phyloP scores from a whole-genome alignment of 2,888 invertebrate genomes.

The Seira musarum region DNA sequence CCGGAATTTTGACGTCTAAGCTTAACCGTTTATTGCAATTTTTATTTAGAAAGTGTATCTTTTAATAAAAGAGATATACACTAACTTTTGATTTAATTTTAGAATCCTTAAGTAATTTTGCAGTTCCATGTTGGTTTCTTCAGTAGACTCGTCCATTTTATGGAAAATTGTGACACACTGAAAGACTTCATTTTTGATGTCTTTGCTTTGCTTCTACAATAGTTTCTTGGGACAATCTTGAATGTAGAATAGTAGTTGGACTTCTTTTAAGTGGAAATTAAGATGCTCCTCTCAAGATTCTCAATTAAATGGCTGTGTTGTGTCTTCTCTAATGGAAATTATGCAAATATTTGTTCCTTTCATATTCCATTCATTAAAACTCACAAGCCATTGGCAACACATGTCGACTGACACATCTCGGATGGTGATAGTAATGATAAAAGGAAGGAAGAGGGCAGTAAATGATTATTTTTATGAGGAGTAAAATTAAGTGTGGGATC shows the following conservation, averaged over 20 bases:
- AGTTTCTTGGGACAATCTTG: no score
- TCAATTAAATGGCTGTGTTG: background rate
- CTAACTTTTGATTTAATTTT: no score
- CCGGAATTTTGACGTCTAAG: no score
- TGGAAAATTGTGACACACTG: background rate
- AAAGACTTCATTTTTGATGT: no score
- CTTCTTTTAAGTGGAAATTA: no score
- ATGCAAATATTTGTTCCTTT: background rate
- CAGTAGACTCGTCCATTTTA: background rate
- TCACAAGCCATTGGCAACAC: background rate
- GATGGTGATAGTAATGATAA: background rate
- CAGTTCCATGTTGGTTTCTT: no score
- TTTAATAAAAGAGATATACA: no score
- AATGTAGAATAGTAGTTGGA: no score
- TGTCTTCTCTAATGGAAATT: constrained; percentile 6
- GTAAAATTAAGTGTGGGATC: background rate
- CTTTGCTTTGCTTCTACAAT: no score
- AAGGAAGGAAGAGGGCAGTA: background rate
- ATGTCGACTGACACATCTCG: background rate
- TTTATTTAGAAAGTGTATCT: no score
- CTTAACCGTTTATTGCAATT: no score
- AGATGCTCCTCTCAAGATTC: background rate
- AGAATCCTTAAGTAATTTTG: no score
- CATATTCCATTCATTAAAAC: background rate
- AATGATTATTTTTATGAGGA: background rate